Conservation (phyloP, 2,113 vertebrate genomes). For the Phainopepla nitens region DNA sequence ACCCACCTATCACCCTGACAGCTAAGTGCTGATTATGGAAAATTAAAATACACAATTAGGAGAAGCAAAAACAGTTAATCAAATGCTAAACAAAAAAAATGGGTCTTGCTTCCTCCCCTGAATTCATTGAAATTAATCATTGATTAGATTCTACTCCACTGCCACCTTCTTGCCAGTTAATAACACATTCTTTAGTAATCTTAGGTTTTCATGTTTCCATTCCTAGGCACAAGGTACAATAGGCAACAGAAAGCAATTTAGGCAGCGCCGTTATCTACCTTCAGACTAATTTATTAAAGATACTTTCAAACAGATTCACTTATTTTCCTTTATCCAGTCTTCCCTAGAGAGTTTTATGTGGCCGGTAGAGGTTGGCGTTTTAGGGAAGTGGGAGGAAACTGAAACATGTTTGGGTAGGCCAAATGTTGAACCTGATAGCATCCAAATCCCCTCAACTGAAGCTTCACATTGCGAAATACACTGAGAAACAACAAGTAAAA, state of each 20-base stretch:
- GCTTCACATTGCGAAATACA: not conserved
- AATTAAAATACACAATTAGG: not conserved
- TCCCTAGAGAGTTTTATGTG: not conserved
- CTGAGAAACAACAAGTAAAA: not conserved
- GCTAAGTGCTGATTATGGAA: not conserved
- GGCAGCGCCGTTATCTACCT: not conserved
- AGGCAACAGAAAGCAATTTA: not conserved
- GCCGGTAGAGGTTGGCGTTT: not conserved
- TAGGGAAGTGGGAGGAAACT: not conserved
- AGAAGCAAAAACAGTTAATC: not conserved
- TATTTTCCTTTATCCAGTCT: not conserved
- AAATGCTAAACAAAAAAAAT: not conserved
- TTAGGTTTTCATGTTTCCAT: not conserved
- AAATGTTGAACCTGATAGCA: not conserved
- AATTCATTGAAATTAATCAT: not conserved
- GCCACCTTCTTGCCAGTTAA: not conserved
- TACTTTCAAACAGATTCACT: not conserved
- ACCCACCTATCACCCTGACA: not conserved
- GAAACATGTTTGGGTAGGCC: not conserved
- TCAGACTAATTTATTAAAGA: not conserved
- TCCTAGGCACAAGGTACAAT: not conserved
- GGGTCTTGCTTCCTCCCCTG: not conserved
- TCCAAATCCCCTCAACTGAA: not conserved
- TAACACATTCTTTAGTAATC: not conserved
- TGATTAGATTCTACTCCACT: not conserved